Evolutionary conservation across 2,888 invertebrate genomes (phyloP).

Genomic region (Thera britannica): DNA sequence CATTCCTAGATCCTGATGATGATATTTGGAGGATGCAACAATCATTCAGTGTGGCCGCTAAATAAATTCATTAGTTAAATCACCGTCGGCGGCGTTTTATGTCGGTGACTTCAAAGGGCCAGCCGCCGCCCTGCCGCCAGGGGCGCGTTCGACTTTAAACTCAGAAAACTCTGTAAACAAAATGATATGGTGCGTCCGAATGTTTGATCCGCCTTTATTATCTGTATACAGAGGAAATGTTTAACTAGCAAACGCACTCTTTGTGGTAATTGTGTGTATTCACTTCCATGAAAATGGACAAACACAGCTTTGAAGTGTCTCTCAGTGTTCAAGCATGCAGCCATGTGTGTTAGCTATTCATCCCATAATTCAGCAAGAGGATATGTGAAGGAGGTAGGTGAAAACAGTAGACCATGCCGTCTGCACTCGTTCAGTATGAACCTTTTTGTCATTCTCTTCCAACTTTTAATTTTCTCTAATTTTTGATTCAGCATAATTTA

Average conservation of each 20-base stretch:
- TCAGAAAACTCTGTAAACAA: constrained; percentile 84
- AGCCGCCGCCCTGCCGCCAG: constrained; percentile 71
- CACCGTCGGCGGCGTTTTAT: constrained; percentile 84
- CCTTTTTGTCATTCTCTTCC: background rate
- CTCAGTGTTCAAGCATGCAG: constrained; percentile 9
- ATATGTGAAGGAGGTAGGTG: background rate
- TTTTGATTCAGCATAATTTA: constrained; percentile 49
- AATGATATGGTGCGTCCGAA: constrained; percentile 82
- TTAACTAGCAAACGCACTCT: constrained; percentile 73
- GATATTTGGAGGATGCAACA: constrained; percentile 54
- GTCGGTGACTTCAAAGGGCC: constrained; percentile 83
- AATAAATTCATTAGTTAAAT: constrained; percentile 86
- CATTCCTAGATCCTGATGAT: constrained; percentile 37
- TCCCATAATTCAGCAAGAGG: constrained; percentile 13
- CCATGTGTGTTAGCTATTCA: constrained; percentile 7
- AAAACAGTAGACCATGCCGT: background rate
- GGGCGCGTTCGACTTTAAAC: constrained; percentile 82
- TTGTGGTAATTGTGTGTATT: constrained; percentile 71
- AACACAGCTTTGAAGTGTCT: constrained; percentile 56
- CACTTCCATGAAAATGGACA: constrained; percentile 57
- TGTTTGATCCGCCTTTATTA: constrained; percentile 84
- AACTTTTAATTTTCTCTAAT: constrained; percentile 35
- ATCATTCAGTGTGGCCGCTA: constrained; percentile 77
- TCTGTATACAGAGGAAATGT: constrained; percentile 77
- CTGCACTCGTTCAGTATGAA: background rate